phyloP scores from a whole-genome alignment of 2,113 vertebrate species.

The Recurvirostra avosetta region DNA sequence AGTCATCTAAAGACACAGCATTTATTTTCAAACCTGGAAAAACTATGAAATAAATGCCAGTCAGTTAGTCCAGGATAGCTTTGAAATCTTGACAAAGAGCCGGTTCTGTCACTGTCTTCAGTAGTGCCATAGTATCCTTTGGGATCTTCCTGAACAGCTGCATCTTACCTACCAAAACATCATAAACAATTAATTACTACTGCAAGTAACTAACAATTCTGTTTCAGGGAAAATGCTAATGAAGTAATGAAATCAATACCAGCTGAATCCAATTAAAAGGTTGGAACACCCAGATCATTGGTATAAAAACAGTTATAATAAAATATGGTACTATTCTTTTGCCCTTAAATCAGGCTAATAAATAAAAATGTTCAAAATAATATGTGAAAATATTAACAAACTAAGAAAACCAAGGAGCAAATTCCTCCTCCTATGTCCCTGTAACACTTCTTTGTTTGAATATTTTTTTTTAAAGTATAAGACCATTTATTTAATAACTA shows the following conservation, averaged over 20 bases:
- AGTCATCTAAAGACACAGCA: background rate
- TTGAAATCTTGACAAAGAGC: slow-evolving; percentile 66
- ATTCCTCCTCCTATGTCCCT: background rate
- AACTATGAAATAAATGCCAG: background rate
- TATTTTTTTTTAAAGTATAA: background rate
- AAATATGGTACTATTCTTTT: background rate
- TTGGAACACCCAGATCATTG: background rate
- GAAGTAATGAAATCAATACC: background rate
- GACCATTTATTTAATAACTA: background rate
- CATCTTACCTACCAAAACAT: slow-evolving; percentile 48
- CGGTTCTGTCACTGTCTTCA: slow-evolving; percentile 35
- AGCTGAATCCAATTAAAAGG: background rate
- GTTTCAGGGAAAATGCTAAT: background rate
- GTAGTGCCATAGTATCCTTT: background rate
- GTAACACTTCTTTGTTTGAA: background rate
- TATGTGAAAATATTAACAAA: background rate
- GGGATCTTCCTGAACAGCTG: slow-evolving; percentile 53
- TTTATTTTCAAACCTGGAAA: background rate
- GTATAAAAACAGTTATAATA: background rate
- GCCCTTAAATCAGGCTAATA: background rate
- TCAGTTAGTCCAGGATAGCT: slow-evolving; percentile 65
- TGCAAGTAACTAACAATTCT: background rate
- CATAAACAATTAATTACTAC: background rate
- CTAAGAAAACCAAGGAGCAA: background rate
- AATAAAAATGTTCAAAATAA: background rate